Conservation (phyloP, 2,888 invertebrate species). For the Chalcosyrphus nemorum region DNA sequence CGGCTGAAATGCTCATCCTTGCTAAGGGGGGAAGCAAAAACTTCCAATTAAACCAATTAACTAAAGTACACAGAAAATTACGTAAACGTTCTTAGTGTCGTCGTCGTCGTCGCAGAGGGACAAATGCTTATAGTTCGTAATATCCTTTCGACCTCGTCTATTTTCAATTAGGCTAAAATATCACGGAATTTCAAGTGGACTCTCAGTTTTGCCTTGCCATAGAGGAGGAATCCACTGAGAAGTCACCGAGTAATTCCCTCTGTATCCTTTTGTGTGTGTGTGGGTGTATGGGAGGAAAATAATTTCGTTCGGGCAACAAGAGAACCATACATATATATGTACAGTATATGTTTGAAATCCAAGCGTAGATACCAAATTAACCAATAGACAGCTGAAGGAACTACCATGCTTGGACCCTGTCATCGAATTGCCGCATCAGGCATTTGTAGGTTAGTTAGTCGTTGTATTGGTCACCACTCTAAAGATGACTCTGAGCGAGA, state of each 20-base stretch:
- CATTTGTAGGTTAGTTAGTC: slow-evolving; percentile 14
- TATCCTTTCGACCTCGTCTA: slow-evolving; percentile 37
- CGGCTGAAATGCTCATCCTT: not conserved
- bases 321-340: too few species aligned
- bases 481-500: not conserved
- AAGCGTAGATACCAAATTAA: slow-evolving; percentile 66
- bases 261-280: not conserved
- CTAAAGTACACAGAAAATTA: slow-evolving; percentile 56
- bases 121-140: not conserved
- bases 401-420: not conserved
- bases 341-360: too few species aligned
- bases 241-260: not conserved
- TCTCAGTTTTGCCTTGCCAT: not conserved
- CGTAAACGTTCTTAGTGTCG: slow-evolving; percentile 27
- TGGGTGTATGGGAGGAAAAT: not conserved
- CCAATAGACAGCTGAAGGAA: slow-evolving; percentile 46
- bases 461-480: slow-evolving; percentile 17
- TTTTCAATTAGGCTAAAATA: slow-evolving; percentile 69
- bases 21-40: slow-evolving; percentile 14
- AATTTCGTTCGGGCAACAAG: slow-evolving; percentile 42
- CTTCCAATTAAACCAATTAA: slow-evolving; percentile 67
- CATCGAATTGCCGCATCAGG: slow-evolving; percentile 39
- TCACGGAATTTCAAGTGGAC: slow-evolving; percentile 37
- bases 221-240: slow-evolving; percentile 1
- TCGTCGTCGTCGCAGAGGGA: not conserved